Evolutionary conservation across 2,113 vertebrate genomes (phyloP), one percentile per base, ranked within the genome.

Genomic region (Apeltes quadracus): DNA sequence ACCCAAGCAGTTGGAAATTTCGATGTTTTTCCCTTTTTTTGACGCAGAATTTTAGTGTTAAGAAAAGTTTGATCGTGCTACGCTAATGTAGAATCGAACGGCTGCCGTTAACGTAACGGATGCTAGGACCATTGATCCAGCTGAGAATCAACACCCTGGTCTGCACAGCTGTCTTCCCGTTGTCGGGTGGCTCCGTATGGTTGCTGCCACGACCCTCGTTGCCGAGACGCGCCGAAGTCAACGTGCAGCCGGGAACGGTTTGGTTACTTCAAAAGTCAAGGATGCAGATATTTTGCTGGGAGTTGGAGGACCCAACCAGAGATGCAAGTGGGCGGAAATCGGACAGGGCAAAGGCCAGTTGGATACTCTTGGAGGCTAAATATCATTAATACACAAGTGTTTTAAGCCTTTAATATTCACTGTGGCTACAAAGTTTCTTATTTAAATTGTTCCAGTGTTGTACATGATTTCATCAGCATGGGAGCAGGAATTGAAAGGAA

Each of bases 1-100:
- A 64, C 48, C 55, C 22, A 72, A 62, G 54, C 25, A 67, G 53
- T 81, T 88, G 58, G 10, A 38, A n/a, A 57, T 80, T 78, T 32
- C 66, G 54, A 76, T 72, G 20, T 15, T 1, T 46, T 78, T 67
- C 43, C 7, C 55, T 75, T 63, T 61, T 4, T 50, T 76, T 54
- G 14, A 51, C 36, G 36, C 50, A 39, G 38, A 38, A 66, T n/a
- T n/a, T n/a, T n/a, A n/a, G n/a, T n/a, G n/a, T n/a, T n/a, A n/a
- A n/a, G 29, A 29, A 29, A 29, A 29, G 29, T 29, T 29, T 29
- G 29, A 29, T 29, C 23, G 16, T 16, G 16, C 27, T 22, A 39
- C 10, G 34, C 70, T 23, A 39, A 39, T 32, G 38, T 8, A 23
- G 25, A 55, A 48, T 46, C 1, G 12, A 39, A 69, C 43, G 8